These are phyloP conservation scores for Argopecten irradians DNA, from an alignment of 1,140 invertebrate species.

Conservation along the genomic window DNA sequence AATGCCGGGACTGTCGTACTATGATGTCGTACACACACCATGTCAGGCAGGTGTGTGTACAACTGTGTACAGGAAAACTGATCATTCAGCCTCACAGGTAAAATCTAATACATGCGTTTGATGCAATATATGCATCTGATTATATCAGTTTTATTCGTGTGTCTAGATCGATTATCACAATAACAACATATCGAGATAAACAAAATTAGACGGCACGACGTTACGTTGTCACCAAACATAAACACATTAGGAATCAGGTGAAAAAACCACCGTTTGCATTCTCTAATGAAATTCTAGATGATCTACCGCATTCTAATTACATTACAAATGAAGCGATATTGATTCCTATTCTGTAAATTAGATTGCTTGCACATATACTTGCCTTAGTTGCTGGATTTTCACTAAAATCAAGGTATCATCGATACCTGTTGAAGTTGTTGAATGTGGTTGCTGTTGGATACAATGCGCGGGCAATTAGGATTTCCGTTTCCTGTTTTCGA, in stretches of 20 bases:
- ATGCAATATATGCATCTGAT: neutral
- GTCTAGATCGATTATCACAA: neutral
- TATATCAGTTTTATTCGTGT: neutral
- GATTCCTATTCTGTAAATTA: neutral
- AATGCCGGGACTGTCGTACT: too few relatives aligned
- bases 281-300: neutral
- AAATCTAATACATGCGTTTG: too few relatives aligned
- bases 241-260: neutral
- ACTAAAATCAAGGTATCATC: neutral
- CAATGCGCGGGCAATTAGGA: neutral
- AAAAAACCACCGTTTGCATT: neutral
- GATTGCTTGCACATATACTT: neutral
- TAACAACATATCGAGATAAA: neutral
- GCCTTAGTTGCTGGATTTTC: conserved; percentile 8
- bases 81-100: too few relatives aligned
- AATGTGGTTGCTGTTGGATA: conserved; percentile 36
- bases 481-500: neutral
- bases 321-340: neutral
- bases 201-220: neutral
- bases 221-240: neutral
- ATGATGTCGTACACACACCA: too few relatives aligned
- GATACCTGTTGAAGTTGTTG: conserved; percentile 30
- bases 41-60: too few relatives aligned
- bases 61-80: too few relatives aligned
- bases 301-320: neutral